phyloP scores from a whole-genome alignment of 2,888 invertebrate species.

The Drosophila incognita region DNA sequence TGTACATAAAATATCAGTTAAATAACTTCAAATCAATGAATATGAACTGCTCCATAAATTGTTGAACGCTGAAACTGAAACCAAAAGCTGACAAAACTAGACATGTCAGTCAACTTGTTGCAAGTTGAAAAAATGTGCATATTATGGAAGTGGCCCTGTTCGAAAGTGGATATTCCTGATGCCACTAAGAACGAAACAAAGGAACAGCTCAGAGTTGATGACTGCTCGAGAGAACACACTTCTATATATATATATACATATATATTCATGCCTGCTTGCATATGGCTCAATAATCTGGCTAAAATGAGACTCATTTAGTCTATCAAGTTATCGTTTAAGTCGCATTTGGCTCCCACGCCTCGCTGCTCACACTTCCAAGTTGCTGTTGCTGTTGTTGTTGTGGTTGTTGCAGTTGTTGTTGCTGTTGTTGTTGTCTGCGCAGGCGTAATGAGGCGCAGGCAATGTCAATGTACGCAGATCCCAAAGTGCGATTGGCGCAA shows the following conservation, averaged over 20 bases:
- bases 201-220: constrained; percentile 8
- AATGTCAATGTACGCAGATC: constrained; percentile 78
- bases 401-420: constrained; percentile 1
- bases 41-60: not conserved
- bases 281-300: constrained; percentile 67
- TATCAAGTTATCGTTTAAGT: constrained; percentile 63
- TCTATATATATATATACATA: not conserved
- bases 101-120: constrained; percentile 1
- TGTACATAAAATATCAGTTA: not conserved
- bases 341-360: constrained; percentile 62
- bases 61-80: not conserved
- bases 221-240: constrained; percentile 1
- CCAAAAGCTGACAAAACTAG: not conserved
- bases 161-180: constrained; percentile 20
- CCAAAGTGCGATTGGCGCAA: constrained; percentile 63
- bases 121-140: not conserved
- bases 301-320: constrained; percentile 65
- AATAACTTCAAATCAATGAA: not conserved
- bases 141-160: not conserved
- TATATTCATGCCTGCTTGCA: constrained; percentile 10
- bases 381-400: constrained; percentile 10
- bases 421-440: constrained; percentile 58
- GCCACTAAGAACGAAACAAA: constrained; percentile 11
- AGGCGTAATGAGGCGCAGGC: constrained; percentile 80
- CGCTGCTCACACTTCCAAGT: constrained; percentile 24